Evolutionary conservation across 2,888 invertebrate species (phyloP), one percentile per base, ranked within the genome.

Genomic region (Eupithecia exiguata): DNA sequence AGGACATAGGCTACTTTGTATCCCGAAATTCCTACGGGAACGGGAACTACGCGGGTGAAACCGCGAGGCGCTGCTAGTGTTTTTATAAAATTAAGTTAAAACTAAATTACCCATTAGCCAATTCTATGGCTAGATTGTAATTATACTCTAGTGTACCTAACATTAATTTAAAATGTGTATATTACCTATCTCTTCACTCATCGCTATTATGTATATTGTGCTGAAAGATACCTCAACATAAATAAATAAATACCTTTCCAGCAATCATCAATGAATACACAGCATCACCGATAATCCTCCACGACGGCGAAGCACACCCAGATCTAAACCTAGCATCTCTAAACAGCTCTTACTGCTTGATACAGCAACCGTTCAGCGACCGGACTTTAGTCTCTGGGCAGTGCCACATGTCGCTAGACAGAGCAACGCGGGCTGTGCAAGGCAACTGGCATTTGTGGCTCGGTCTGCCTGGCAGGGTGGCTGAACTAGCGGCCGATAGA

Each of bases 401-500:
- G 35, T 95, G 95, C 70, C 82, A 76, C 10, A 87, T 95, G 25
- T 89, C 87, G 1, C 77, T 94, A 25, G 89, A 91, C 21, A 87
- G 89, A 10, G 87, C 91, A 0, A 91, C 91, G 0, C 87, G 94
- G 77, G 92, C 93, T 0, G 88, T 93, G 1, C 91, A 94, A 76
- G 95, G 95, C 5, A 87, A 87, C 68, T 95, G 95, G 95, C 87
- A 87, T 67, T 86, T 94, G 0, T 78, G 91, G 1, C 82, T 94
- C 40, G 95, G 94, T 1, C 70, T 95, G 16, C 91, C 92, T 2
- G 95, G 95, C 9, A 85, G 87, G 75, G 88, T 95, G 1, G 78
- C 89, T 1, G 95, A 95, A 80, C 72, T 93, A 62, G 84, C 86
- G 21, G 74, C 92, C 6, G 85, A 90, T 67, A 89, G 89, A 69